phyloP scores from a whole-genome alignment of 2,888 invertebrate genomes.

The Xestia c-nigrum region DNA sequence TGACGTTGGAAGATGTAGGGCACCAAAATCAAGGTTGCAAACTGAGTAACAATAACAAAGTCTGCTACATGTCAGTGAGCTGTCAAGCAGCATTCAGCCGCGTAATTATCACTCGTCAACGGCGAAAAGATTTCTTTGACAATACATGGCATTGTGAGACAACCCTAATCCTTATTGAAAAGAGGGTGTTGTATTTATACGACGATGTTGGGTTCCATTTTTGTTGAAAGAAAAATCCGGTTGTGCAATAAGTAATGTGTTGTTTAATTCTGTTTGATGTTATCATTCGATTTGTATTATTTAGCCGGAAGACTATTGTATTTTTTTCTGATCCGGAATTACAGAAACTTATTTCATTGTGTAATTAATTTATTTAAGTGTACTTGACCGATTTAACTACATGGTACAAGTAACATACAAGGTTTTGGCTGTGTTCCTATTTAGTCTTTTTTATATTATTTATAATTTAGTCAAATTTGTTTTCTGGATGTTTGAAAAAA shows the following conservation, averaged over 20 bases:
- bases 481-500: neutral
- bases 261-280: slow-evolving; percentile 41
- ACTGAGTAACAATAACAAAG: slow-evolving; percentile 64
- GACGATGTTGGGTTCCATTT: slow-evolving; percentile 58
- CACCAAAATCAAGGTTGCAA: slow-evolving; percentile 47
- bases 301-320: neutral
- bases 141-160: slow-evolving; percentile 75
- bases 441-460: neutral
- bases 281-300: slow-evolving; percentile 31
- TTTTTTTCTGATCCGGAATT: neutral
- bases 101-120: slow-evolving; percentile 82
- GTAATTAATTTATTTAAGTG: neutral
- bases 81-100: slow-evolving; percentile 82
- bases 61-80: slow-evolving; percentile 66
- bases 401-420: no score
- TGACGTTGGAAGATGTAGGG: neutral
- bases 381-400: no score
- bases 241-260: slow-evolving; percentile 49
- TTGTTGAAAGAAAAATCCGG: slow-evolving; percentile 38
- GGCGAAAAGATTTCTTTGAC: slow-evolving; percentile 80
- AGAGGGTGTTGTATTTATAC: slow-evolving; percentile 66
- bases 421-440: neutral
- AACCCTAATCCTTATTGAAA: slow-evolving; percentile 75
- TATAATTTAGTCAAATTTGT: neutral
- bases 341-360: neutral